phyloP scores from a whole-genome alignment of 1,140 invertebrate genomes.

The Druon quercuslanigerum region DNA sequence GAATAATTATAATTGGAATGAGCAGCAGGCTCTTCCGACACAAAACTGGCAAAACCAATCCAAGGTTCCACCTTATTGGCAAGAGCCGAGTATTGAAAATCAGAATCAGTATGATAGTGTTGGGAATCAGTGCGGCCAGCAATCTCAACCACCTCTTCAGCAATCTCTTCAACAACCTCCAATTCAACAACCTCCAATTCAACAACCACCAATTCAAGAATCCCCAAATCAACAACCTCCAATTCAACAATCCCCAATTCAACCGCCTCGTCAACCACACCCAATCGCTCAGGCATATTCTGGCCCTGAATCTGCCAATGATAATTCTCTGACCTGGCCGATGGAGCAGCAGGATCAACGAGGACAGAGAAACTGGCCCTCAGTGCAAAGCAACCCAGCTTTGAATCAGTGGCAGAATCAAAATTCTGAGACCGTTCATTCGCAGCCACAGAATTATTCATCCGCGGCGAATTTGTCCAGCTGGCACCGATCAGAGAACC shows the following conservation, averaged over 20 bases:
- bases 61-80: slow-evolving; percentile 55
- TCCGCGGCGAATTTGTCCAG: slow-evolving; percentile 38
- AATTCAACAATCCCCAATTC: not conserved
- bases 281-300: not conserved
- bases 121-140: slow-evolving; percentile 38
- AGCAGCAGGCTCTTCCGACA: slow-evolving; percentile 39
- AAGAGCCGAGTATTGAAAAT: slow-evolving; percentile 49
- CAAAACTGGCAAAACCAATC: slow-evolving; percentile 62
- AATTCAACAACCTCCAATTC: slow-evolving; percentile 11
- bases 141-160: not conserved
- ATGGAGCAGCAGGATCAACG: slow-evolving; percentile 39
- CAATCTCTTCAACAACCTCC: slow-evolving; percentile 38
- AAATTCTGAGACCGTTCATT: slow-evolving; percentile 41
- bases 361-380: slow-evolving; percentile 41
- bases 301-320: not conserved
- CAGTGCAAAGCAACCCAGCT: slow-evolving; percentile 30
- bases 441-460: slow-evolving; percentile 35
- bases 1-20: slow-evolving; percentile 65
- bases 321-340: slow-evolving; percentile 37
- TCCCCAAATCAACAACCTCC: not conserved
- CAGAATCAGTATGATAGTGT: slow-evolving; percentile 37
- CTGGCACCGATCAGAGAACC: slow-evolving; percentile 5
- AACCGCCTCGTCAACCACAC: not conserved
- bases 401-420: slow-evolving; percentile 50
- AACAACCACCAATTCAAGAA: slow-evolving; percentile 10